Conservation (phyloP, 1,140 invertebrate species). For the Drosophila novamexicana region DNA sequence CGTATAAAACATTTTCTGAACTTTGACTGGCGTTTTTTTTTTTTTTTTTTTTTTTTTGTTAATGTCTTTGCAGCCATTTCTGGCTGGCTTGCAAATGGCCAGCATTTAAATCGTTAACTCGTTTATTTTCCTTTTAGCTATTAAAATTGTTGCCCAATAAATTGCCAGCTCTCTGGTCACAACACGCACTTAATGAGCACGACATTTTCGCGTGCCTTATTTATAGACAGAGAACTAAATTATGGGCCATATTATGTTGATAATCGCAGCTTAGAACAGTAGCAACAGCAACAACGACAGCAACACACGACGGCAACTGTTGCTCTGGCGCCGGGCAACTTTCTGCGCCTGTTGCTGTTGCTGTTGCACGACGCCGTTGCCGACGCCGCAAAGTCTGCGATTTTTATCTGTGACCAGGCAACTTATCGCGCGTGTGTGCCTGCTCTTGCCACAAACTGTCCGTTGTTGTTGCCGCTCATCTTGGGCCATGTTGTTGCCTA, state of each 20-base stretch:
- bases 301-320: slow-evolving; percentile 41
- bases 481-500: slow-evolving; percentile 32
- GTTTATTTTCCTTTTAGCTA: background rate
- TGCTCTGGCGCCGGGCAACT: slow-evolving; percentile 66
- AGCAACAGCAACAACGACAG: slow-evolving; percentile 35
- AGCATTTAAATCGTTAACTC: slow-evolving; percentile 31
- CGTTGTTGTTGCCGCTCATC: slow-evolving; percentile 16
- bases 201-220: slow-evolving; percentile 53
- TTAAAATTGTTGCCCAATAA: slow-evolving; percentile 19
- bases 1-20: slow-evolving; percentile 3
- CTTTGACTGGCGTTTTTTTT: slow-evolving; percentile 7
- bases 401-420: slow-evolving; percentile 63
- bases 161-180: slow-evolving; percentile 17
- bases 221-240: slow-evolving; percentile 60
- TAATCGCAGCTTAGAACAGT: slow-evolving; percentile 28
- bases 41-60: background rate
- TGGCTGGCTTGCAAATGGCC: background rate
- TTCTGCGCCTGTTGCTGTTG: slow-evolving; percentile 45
- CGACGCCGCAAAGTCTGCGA: slow-evolving; percentile 70
- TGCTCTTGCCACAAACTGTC: slow-evolving; percentile 1
- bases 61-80: background rate
- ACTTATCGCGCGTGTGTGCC: slow-evolving; percentile 42
- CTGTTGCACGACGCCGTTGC: slow-evolving; percentile 31
- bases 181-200: slow-evolving; percentile 71
- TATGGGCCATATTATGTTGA: slow-evolving; percentile 60